Evolutionary conservation across 2,797 vertebrate species (phyloP).

Genomic region (Myripristis jacobus): DNA sequence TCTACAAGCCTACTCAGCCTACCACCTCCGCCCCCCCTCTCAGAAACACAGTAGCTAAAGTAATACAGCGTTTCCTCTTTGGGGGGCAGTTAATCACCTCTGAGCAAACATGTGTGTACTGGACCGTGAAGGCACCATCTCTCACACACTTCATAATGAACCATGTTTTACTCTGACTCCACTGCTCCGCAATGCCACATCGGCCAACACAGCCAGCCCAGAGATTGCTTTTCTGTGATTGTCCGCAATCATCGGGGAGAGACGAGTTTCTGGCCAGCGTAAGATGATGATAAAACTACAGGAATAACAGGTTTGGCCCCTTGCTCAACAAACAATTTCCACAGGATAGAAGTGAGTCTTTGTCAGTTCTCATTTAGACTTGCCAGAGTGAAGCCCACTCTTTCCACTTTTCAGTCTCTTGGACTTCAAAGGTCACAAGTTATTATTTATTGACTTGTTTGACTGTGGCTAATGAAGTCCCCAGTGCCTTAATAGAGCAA

Average conservation of each 20-base stretch:
- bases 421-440: conserved; percentile 76
- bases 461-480: conserved; percentile 77
- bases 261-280: conserved; percentile 11
- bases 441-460: conserved; percentile 82
- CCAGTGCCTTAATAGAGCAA: conserved; percentile 70
- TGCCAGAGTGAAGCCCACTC: conserved; percentile 31
- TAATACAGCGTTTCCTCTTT: conserved; percentile 77
- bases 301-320: conserved; percentile 46
- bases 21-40: conserved; percentile 41
- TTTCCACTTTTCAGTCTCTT: conserved; percentile 45
- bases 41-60: conserved; percentile 71
- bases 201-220: conserved; percentile 16
- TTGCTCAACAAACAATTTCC: conserved; percentile 41
- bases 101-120: conserved; percentile 73
- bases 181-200: conserved; percentile 13
- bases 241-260: conserved; percentile 14
- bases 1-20: conserved; percentile 14
- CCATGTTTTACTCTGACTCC: conserved; percentile 57
- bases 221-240: conserved; percentile 44
- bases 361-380: conserved; percentile 28
- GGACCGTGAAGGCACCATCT: conserved; percentile 76
- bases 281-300: conserved; percentile 33
- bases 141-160: conserved; percentile 75
- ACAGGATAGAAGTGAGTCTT: conserved; percentile 18
- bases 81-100: conserved; percentile 77